Base-by-base conservation (phyloP, 2,113 vertebrate species). In the Cynoglossus semilaevis region DNA sequence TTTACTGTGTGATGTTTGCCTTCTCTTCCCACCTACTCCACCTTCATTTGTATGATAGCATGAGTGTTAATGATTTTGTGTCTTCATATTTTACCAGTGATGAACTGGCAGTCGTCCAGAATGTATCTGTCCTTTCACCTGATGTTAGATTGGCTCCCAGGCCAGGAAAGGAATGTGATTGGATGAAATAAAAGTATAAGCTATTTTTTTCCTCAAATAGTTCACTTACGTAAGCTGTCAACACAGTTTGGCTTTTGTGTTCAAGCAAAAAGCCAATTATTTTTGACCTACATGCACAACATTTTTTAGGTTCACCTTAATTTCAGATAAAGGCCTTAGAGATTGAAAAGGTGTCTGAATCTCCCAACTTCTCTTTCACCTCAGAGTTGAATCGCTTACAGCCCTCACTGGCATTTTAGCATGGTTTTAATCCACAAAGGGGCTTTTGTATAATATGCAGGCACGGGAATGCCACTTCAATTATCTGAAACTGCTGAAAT, bases 401-500 rank as follows among this genome's bases (percentile, higher is more conserved):
- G 38, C 4, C 14, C 14, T 37, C 37, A 3, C 37, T 51, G 1
- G 1, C 19, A 15, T 19, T 51, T 63, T 69, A 8, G 56, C 62
- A 47, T 48, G 59, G 63, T 46, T 51, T 35, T 38, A 67, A 76
- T 76, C 75, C 80, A 82, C 70, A 82, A 81, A 82, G 70, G 73
- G 63, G 68, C 65, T 86, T 77, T 78, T 69, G 76, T 71, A 51
- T 81, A 84, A 86, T 81, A 61, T 62, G 72, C 75, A 74, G 79
- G 51, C 49, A 72, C 41, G 63, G 37, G 81, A 84, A 82, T 72
- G 70, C 59, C 80, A 82, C 75, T 70, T 84, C 77, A 84, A 79
- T 84, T 79, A 81, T 79, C 56, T 79, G 79, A 75, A 86, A 79
- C 77, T 64, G 72, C 58, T 59, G 42, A 79, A 82, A 84, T 81